Percentiles rank a stretch among this genome's conserved stretches.
phyloP scores from a whole-genome alignment of 37 sponge, comb jelly and placozoan species.

The Halisarca cf. caerulea region DNA sequence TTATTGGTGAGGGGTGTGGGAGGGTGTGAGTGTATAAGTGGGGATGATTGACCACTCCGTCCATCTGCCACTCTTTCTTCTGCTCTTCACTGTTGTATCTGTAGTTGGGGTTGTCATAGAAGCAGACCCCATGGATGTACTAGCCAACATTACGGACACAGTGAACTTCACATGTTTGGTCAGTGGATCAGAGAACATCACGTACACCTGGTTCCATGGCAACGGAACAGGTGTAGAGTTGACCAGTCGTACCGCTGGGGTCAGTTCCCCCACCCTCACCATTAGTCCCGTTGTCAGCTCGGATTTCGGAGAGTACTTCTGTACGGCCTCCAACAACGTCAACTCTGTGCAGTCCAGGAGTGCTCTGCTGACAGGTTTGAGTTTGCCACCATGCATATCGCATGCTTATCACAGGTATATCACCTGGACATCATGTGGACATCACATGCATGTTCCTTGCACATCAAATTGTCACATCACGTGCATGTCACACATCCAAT shows the following conservation, averaged over 20 bases:
- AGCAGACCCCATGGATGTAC: not conserved
- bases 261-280: not conserved
- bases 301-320: not conserved
- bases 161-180: constrained; percentile 2
- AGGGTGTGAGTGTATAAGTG: too few relatives aligned
- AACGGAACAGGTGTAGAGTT: too few relatives aligned
- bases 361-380: constrained; percentile 16
- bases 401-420: too few relatives aligned
- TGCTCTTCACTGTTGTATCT: too few relatives aligned
- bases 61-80: too few relatives aligned
- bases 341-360: not conserved
- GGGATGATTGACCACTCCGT: too few relatives aligned
- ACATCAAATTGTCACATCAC: too few relatives aligned
- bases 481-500: too few relatives aligned
- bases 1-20: too few relatives aligned
- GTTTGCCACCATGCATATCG: not conserved
- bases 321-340: constrained; percentile 5
- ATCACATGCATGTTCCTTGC: too few relatives aligned
- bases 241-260: not conserved
- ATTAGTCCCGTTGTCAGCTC: not conserved
- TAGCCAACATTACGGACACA: not conserved
- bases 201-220: constrained; percentile 9
- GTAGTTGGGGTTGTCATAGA: constrained; percentile 26
- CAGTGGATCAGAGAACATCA: not conserved
- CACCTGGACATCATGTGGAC: too few relatives aligned